phyloP scores from a whole-genome alignment of 1,140 invertebrate species.

The Brachionus rotundiformis region DNA sequence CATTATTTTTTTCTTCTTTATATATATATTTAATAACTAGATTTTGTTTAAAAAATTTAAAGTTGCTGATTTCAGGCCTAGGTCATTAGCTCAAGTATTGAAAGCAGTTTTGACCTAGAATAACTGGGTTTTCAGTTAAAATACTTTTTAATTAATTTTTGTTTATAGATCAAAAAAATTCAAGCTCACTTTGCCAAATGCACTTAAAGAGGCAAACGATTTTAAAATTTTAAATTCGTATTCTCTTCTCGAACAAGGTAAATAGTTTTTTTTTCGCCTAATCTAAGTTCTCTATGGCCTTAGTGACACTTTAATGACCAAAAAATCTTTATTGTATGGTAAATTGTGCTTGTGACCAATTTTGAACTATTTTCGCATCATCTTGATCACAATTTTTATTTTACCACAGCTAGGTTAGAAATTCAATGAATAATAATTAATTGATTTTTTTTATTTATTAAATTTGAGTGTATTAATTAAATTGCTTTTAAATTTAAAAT shows the following conservation, averaged over 20 bases:
- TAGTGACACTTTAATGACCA: not conserved
- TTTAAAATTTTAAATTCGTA: conserved; percentile 36
- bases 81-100: conserved; percentile 1
- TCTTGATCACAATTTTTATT: not conserved
- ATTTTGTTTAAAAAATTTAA: conserved; percentile 8
- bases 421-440: too few species aligned
- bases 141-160: not conserved
- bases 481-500: too few species aligned
- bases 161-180: conserved; percentile 43
- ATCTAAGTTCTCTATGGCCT: not conserved
- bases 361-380: too few species aligned
- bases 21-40: not conserved
- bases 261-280: not conserved
- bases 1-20: not conserved
- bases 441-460: too few species aligned
- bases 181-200: conserved; percentile 32
- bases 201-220: not conserved
- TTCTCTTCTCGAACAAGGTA: conserved; percentile 38
- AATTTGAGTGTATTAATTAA: too few species aligned
- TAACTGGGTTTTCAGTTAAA: not conserved
- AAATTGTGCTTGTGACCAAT: too few species aligned
- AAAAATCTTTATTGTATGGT: too few species aligned
- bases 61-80: conserved; percentile 1
- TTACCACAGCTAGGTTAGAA: too few species aligned
- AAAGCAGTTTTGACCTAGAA: not conserved